These are phyloP conservation scores for Globodera rostochiensis DNA, from an alignment of 1,140 invertebrate genomes.

Conservation along the genomic window DNA sequence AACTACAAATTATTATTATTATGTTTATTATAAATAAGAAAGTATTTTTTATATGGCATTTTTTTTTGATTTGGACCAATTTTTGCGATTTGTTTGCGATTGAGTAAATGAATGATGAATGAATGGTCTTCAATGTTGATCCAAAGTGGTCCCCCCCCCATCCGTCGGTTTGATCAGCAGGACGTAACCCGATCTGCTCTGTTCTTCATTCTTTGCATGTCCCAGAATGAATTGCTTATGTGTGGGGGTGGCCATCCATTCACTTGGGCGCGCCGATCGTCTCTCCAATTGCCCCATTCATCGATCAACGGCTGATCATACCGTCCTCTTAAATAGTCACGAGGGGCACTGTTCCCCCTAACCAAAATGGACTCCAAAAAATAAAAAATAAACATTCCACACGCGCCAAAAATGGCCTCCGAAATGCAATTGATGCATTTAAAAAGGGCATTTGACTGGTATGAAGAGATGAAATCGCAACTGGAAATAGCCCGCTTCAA, in stretches of 20 bases:
- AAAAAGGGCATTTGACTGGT: constrained; percentile 11
- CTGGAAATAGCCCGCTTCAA: constrained; percentile 29
- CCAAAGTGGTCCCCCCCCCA: neutral
- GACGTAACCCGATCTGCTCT: constrained; percentile 7
- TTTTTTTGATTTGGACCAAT: too few species aligned
- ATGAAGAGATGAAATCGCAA: constrained; percentile 49
- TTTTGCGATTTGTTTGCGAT: constrained; percentile 10
- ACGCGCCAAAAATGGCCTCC: neutral
- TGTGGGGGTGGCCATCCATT: neutral
- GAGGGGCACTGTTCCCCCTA: too few species aligned
- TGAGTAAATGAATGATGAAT: neutral
- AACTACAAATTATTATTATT: neutral
- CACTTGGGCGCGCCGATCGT: neutral
- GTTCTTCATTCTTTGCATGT: neutral
- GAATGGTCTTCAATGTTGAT: neutral
- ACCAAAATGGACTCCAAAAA: too few species aligned
- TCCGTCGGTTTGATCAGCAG: neutral
- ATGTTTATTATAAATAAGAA: too few species aligned
- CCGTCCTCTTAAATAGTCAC: too few species aligned
- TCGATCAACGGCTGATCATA: neutral
- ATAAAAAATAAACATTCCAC: neutral
- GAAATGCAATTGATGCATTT: neutral
- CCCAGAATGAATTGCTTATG: constrained; percentile 9
- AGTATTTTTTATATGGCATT: too few species aligned
- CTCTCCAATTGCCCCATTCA: neutral